phyloP scores from a whole-genome alignment of 2,113 vertebrate genomes.

The Perca fluviatilis region DNA sequence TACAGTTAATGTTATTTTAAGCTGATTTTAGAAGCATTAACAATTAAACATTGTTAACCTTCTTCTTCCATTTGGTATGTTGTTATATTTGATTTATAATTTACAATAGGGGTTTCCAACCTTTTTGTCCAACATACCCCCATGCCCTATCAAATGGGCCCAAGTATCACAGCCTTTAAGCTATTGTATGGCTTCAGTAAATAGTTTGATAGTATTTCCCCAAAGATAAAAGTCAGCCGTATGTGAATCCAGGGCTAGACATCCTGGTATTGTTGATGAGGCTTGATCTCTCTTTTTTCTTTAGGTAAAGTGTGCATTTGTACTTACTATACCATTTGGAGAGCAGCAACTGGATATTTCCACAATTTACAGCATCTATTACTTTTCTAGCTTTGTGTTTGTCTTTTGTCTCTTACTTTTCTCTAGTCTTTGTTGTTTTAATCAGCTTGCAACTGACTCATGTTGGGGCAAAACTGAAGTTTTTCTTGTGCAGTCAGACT shows the following conservation, averaged over 20 bases:
- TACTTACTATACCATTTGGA: too few species aligned
- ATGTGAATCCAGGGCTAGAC: too few species aligned
- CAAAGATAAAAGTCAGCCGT: too few species aligned
- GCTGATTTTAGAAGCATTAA: background rate
- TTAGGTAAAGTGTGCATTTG: background rate
- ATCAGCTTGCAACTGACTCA: background rate
- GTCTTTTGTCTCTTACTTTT: background rate
- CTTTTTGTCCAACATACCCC: too few species aligned
- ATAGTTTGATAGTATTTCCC: too few species aligned
- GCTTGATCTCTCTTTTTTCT: background rate
- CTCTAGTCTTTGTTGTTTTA: background rate
- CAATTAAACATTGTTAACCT: too few species aligned
- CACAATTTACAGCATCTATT: background rate
- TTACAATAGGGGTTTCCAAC: too few species aligned
- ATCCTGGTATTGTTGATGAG: background rate
- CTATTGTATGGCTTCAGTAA: too few species aligned
- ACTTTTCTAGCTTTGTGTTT: background rate
- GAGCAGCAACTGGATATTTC: background rate
- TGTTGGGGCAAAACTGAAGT: background rate
- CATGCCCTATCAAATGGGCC: too few species aligned
- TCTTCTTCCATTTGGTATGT: too few species aligned
- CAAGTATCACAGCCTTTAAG: too few species aligned
- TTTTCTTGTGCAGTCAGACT: background rate
- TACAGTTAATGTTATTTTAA: background rate
- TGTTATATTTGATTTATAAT: too few species aligned